Percentiles rank a stretch among this genome's conserved stretches.
These are phyloP conservation scores for Apodemia duryi DNA, from an alignment of 2,888 invertebrate genomes.

Conservation along the genomic window DNA sequence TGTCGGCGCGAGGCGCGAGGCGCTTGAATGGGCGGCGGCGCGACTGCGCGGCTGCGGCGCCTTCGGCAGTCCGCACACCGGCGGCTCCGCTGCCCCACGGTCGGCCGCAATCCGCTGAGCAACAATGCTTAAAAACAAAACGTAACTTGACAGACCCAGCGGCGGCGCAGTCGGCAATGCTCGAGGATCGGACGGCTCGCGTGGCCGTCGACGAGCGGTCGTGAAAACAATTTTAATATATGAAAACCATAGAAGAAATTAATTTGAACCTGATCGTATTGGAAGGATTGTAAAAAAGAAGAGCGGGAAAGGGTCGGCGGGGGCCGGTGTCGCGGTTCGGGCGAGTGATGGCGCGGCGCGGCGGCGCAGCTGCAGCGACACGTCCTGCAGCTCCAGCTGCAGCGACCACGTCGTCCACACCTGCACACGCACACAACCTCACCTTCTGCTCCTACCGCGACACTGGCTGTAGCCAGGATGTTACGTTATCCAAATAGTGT, in stretches of 20 bases:
- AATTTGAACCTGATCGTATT: constrained; percentile 63
- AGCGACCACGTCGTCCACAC: constrained; percentile 89
- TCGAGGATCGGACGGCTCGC: constrained; percentile 66
- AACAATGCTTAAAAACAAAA: constrained; percentile 75
- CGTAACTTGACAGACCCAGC: constrained; percentile 62
- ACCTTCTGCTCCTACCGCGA: no score
- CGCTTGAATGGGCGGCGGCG: constrained; percentile 53
- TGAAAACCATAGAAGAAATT: constrained; percentile 66
- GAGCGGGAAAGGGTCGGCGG: constrained; percentile 50
- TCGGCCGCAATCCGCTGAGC: constrained; percentile 76
- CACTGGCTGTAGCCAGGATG: no score
- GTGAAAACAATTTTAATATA: constrained; percentile 62
- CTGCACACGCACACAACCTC: constrained; percentile 15
- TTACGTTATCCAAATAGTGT: no score
- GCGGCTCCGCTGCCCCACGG: constrained; percentile 79
- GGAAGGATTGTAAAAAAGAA: constrained; percentile 61
- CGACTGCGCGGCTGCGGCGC: constrained; percentile 46
- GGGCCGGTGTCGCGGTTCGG: constrained; percentile 49
- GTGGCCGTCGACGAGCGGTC: constrained; percentile 70
- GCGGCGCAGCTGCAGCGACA: constrained; percentile 83
- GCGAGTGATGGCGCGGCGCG: constrained; percentile 64
- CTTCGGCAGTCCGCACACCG: constrained; percentile 77
- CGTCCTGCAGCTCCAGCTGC: constrained; percentile 91
- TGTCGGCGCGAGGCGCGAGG: constrained; percentile 32
- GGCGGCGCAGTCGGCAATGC: constrained; percentile 65